Conservation (phyloP, 2,797 vertebrate genomes). For the Neomorphus geoffroyi region DNA sequence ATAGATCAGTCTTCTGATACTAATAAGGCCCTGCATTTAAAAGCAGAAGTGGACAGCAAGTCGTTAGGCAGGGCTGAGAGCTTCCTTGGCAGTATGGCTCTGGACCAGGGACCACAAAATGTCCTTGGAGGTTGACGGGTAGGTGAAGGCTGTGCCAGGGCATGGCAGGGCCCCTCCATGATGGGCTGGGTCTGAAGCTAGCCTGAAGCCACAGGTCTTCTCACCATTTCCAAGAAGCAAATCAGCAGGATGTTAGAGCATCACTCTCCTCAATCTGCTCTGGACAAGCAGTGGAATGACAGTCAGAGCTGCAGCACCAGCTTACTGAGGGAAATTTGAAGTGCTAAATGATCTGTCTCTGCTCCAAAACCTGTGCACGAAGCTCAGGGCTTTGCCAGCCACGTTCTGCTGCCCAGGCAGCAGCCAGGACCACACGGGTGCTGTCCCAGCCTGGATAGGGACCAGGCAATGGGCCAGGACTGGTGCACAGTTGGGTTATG, state of each 20-base stretch:
- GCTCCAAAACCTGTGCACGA: not conserved
- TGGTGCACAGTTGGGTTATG: not conserved
- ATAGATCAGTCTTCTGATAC: not conserved
- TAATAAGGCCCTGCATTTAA: not conserved
- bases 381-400: not conserved
- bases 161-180: accelerated
- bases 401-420: not conserved
- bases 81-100: not conserved
- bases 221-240: not conserved
- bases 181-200: not conserved
- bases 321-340: constrained; percentile 2
- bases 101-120: not conserved
- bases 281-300: not conserved
- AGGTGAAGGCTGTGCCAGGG: not conserved
- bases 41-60: not conserved
- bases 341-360: not conserved
- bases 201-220: not conserved
- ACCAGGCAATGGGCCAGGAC: not conserved
- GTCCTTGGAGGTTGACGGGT: accelerated
- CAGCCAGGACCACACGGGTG: not conserved
- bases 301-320: not conserved
- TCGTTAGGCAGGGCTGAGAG: not conserved
- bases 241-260: not conserved
- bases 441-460: not conserved
- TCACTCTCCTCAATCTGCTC: accelerated